A percentile compares a stretch with the other conserved stretches of the same genome.
Evolutionary conservation across 2,113 vertebrate genomes (phyloP).

Genomic region (Symphodus melops): DNA sequence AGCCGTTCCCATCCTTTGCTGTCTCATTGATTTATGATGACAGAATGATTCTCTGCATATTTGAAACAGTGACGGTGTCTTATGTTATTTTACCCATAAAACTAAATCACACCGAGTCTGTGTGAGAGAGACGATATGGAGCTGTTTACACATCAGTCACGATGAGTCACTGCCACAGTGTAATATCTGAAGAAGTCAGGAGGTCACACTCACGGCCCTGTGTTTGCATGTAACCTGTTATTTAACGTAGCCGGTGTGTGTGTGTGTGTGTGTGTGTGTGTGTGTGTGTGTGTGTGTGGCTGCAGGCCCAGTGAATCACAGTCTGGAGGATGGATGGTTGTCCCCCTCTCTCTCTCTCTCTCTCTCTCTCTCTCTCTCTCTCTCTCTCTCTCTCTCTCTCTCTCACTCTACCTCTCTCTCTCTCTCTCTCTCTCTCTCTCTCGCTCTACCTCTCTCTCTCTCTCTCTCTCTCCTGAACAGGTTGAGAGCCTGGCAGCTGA

Average conservation of each 20-base stretch:
- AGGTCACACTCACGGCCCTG: neutral
- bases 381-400: too few species aligned
- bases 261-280: constrained; percentile 3
- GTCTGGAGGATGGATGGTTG: constrained; percentile 3
- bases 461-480: constrained; percentile 14
- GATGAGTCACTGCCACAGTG: constrained; percentile 42
- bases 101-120: neutral
- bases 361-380: neutral
- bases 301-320: constrained; percentile 33
- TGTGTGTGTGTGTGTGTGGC: constrained; percentile 2
- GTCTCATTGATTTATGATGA: neutral
- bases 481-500: constrained; percentile 16
- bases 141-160: neutral
- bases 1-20: too few species aligned
- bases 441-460: neutral
- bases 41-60: neutral
- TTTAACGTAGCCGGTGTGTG: constrained; percentile 22
- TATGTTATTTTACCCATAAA: neutral
- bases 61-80: neutral
- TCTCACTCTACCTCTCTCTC: neutral
- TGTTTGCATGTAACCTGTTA: constrained; percentile 22
- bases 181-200: constrained; percentile 40
- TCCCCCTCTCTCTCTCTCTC: neutral
- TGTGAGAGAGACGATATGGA: neutral
- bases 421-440: neutral